Base-by-base conservation (phyloP, 2,797 vertebrate species). In the Phoxinus dragarum region DNA sequence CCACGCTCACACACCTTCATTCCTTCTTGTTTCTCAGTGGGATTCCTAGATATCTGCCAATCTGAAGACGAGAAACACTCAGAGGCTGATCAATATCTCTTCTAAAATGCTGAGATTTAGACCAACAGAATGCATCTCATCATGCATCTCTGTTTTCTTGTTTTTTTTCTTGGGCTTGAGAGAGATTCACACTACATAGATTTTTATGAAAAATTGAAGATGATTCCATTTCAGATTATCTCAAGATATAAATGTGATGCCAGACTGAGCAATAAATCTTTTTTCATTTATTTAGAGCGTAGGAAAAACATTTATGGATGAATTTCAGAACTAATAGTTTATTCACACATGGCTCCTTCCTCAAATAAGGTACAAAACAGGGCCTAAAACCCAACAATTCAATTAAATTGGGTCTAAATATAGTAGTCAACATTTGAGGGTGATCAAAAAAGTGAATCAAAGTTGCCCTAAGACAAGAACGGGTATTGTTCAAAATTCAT, bases 11-110 rank as follows among this genome's bases (percentile, higher is more conserved):
- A 59, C 54, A 72, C 84, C 31, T 72, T 73, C 54, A 14, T 79
- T 80, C 54, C 17, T 73, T 73, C 31, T 36, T 52, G 68, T 54
- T 80, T 85, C 68, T 80, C 77, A 40, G 84, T 52, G 59, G 68
- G 56, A 49, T 64, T 74, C 56, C 31, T 31, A 77, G 10, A 40
- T 66, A 83, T 40, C 47, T 40, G 68, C 34, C 68, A 64, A 10
- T 80, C 14, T 72, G 27, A 72, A 66, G 61, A 31, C 3, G 47
- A 84, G 81, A 69, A 77, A 56, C 5, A 11, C 16, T 44, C 68
- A 38, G 36, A 78, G 11, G 14, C 34, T 27, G 67, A 85, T 85
- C 77, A 31, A 85, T 73, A 64, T 21, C 76, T 73, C 21, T 47
- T 69, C 36, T 36, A 59, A 69, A 56, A 79, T 17, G 75, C 38